Evolutionary conservation across 2,113 vertebrate species (phyloP), one percentile per base, ranked within the genome.

Genomic region (Leptobrachium leishanense): DNA sequence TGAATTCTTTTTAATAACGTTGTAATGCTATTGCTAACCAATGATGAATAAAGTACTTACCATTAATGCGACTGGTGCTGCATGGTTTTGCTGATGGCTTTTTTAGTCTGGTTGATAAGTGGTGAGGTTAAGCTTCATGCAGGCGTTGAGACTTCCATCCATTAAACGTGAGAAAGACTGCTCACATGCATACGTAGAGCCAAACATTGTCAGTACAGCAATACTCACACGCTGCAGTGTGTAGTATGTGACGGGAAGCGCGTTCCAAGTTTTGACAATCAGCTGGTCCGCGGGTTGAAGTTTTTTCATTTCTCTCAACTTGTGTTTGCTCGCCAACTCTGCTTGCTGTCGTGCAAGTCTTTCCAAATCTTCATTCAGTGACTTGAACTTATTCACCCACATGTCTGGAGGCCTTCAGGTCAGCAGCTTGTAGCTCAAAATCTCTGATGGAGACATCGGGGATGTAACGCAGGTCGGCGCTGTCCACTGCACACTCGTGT

Each of bases 191-290:
- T 82, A 77, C 13, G 72, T 82, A 55, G 76, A 84, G 42, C 71
- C 79, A 79, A 84, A 85, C 79, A 82, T 82, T 5, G 82, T 82
- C 72, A 73, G 39, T 43, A 82, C 79, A 44, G 82, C 79, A 78
- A 74, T 75, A 72, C 79, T 75, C 10, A 82, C 65, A 75, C 2
- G 67, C 43, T 72, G 82, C 82, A 31, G 20, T 31, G 20, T 31
- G 20, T 31, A 1, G 20, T 31, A 31, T 31, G 20, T 31, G 20
- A 31, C 20, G 20, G 20, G 20, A 31, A 31, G 20, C 20, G 1
- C 20, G 20, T 31, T 31, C 20, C 20, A 31, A 31, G 20, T 31
- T 31, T 31, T 31, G 20, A 31, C 20, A 31, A 31, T 31, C 20
- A 31, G 20, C 20, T 31, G 20, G 20, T 31, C 20, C 20, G 20